Percentiles rank a stretch among this genome's conserved stretches.
Evolutionary conservation across 1,140 invertebrate species (phyloP).

Genomic region (Lepidurus couesii): DNA sequence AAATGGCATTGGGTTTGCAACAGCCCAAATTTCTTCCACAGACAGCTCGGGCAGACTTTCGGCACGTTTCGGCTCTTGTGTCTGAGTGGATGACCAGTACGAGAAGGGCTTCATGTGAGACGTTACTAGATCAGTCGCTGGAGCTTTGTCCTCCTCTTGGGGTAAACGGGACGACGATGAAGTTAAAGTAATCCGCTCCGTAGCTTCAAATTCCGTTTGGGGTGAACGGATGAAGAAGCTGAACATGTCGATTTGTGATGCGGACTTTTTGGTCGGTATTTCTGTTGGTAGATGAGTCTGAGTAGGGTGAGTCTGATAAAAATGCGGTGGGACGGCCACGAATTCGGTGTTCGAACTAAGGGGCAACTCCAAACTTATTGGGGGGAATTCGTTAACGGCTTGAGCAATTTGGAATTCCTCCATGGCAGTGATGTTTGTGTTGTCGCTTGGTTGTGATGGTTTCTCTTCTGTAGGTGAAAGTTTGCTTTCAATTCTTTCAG

Average conservation of each 20-base stretch:
- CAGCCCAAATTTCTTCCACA: conserved; percentile 8
- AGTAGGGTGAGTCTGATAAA: background rate
- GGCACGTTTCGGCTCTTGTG: background rate
- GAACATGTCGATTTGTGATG: conserved; percentile 41
- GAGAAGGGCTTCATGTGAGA: background rate
- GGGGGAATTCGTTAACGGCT: background rate
- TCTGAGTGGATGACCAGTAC: background rate
- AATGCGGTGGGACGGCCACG: background rate
- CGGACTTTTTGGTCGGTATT: background rate
- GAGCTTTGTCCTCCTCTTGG: background rate
- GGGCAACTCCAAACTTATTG: background rate
- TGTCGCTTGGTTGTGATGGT: background rate
- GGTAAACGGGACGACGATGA: conserved; percentile 45
- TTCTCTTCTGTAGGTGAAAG: background rate
- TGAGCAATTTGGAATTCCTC: background rate
- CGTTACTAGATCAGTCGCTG: background rate
- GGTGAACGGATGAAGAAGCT: conserved; percentile 43
- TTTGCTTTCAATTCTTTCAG: background rate
- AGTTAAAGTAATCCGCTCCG: conserved; percentile 46
- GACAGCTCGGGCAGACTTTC: background rate
- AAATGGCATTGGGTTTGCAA: background rate
- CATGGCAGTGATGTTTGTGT: background rate
- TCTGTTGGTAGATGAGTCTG: background rate
- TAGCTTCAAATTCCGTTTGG: conserved; percentile 40
- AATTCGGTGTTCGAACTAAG: background rate